Evolutionary conservation across 2,113 vertebrate genomes (phyloP).

Genomic region (Calonectris borealis): DNA sequence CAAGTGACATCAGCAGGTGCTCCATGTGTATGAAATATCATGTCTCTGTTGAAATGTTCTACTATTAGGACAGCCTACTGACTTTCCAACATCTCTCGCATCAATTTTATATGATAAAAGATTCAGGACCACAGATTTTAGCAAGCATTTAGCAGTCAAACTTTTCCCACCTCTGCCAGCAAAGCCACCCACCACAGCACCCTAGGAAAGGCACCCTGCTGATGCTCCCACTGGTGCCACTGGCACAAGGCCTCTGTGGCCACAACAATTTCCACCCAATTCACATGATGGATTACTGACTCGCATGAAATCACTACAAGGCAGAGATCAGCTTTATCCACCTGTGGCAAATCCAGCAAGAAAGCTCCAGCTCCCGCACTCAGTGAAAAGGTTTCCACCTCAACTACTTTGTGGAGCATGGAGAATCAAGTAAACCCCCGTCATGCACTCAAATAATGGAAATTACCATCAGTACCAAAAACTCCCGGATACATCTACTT

Average conservation of each 20-base stretch:
- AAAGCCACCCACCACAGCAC: background rate
- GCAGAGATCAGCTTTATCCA: background rate
- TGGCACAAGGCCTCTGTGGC: rapidly evolving
- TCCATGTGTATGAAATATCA: background rate
- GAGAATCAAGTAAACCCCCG: background rate
- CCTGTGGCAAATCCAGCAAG: background rate
- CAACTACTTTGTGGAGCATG: background rate
- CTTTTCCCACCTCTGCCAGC: background rate
- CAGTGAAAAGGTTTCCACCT: background rate
- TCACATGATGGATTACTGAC: rapidly evolving
- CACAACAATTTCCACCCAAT: background rate
- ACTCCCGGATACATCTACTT: background rate
- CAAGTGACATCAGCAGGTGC: background rate
- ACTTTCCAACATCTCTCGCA: background rate
- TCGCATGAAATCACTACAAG: background rate
- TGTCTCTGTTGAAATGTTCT: background rate
- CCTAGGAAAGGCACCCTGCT: background rate
- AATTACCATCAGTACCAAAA: background rate
- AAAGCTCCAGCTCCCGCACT: background rate
- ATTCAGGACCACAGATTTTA: background rate
- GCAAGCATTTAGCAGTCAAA: background rate
- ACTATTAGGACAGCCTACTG: background rate
- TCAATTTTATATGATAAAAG: background rate
- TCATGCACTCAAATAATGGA: rapidly evolving
- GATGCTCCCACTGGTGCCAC: background rate